Evolutionary conservation across 1,140 invertebrate genomes (phyloP).

Genomic region (Heliothis virescens): DNA sequence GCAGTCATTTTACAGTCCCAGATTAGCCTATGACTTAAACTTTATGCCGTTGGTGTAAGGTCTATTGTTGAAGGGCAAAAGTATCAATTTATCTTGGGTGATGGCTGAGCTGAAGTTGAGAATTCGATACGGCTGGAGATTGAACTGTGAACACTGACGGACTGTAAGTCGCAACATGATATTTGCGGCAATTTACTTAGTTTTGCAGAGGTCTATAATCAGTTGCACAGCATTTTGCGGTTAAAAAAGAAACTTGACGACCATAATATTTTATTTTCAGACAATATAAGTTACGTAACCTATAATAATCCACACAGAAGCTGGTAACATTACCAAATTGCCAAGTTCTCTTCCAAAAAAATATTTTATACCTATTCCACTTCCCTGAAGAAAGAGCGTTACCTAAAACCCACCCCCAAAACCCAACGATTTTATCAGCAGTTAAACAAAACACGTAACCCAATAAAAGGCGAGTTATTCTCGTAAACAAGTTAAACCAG

Average conservation of each 20-base stretch:
- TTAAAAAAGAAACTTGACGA: not conserved
- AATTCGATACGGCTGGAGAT: conserved; percentile 54
- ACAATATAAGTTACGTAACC: no score
- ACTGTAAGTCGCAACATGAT: conserved; percentile 20
- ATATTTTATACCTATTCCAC: no score
- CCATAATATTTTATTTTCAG: no score
- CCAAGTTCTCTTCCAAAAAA: no score
- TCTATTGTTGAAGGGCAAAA: conserved; percentile 22
- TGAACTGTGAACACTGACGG: conserved; percentile 42
- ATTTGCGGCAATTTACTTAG: conserved; percentile 41
- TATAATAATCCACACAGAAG: not conserved
- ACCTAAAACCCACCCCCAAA: conserved; percentile 4
- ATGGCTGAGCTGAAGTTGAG: conserved; percentile 37
- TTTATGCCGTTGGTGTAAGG: conserved; percentile 41
- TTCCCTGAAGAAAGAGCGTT: no score
- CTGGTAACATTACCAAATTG: no score
- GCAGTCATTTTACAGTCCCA: conserved; percentile 57
- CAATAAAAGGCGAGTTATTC: conserved; percentile 31
- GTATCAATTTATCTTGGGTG: conserved; percentile 36
- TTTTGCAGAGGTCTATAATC: conserved; percentile 11
- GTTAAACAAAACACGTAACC: conserved; percentile 21
- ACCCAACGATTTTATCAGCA: conserved; percentile 16
- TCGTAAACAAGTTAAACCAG: conserved; percentile 59
- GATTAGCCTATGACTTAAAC: not conserved
- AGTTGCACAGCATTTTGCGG: not conserved